phyloP scores from a whole-genome alignment of 92 coral and sea anemone genomes.

The Porites rus region DNA sequence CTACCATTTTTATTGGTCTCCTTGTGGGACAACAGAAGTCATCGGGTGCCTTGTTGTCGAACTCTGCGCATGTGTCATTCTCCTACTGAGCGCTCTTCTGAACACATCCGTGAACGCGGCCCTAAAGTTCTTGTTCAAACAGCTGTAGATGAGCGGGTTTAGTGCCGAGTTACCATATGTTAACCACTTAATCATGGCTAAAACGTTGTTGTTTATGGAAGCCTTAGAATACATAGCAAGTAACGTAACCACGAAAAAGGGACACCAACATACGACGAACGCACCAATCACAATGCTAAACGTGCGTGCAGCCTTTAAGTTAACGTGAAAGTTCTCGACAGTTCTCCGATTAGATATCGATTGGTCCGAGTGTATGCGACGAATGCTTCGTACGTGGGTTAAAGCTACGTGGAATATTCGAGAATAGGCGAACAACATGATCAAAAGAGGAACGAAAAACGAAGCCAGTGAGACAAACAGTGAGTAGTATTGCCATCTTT shows the following conservation, averaged over 20 bases:
- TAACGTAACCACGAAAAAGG: constrained; percentile 64
- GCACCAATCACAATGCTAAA: constrained; percentile 84
- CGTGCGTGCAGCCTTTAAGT: constrained; percentile 87
- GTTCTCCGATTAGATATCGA: constrained; percentile 40
- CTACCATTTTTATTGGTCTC: neutral
- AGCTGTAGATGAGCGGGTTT: constrained; percentile 84
- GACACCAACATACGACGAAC: constrained; percentile 78
- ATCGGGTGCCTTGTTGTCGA: constrained; percentile 1
- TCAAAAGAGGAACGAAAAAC: constrained; percentile 69
- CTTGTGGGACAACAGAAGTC: neutral
- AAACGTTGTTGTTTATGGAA: constrained; percentile 7
- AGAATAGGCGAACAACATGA: constrained; percentile 73
- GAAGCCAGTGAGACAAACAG: constrained; percentile 68
- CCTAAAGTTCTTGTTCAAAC: constrained; percentile 76
- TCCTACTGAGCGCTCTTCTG: constrained; percentile 5
- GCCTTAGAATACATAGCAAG: constrained; percentile 40
- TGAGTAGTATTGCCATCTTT: constrained; percentile 64
- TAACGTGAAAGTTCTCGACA: constrained; percentile 62
- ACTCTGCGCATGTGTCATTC: neutral
- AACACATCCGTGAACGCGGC: constrained; percentile 65
- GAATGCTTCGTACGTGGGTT: constrained; percentile 76
- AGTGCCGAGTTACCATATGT: constrained; percentile 79
- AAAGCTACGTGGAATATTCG: constrained; percentile 80
- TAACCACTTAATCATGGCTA: constrained; percentile 65
- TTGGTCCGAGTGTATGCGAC: constrained; percentile 62